Conservation (phyloP, 2,113 vertebrate genomes). For the Pao palembangensis region DNA sequence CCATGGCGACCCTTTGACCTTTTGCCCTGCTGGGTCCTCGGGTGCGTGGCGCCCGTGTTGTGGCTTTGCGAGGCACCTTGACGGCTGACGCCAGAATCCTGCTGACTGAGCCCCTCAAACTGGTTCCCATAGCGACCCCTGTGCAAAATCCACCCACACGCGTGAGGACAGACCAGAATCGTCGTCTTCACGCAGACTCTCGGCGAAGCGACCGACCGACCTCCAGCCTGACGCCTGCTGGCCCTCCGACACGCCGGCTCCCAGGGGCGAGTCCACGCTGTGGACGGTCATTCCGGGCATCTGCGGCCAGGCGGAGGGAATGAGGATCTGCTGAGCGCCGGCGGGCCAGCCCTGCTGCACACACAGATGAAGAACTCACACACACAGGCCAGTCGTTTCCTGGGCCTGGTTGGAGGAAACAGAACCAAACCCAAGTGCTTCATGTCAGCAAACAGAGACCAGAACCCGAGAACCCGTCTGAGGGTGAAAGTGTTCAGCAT, state of each 20-base stretch:
- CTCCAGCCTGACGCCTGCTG: constrained; percentile 89
- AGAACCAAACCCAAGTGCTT: no score
- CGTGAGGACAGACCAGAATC: not conserved
- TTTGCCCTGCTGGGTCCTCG: constrained; percentile 85
- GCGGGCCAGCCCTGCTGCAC: constrained; percentile 95
- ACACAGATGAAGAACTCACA: constrained; percentile 13
- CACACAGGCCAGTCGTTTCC: not conserved
- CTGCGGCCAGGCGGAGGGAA: constrained; percentile 97
- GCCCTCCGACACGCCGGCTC: constrained; percentile 80
- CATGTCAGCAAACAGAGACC: not conserved
- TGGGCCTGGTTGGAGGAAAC: no score
- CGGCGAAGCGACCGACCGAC: constrained; percentile 57
- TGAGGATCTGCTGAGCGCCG: constrained; percentile 93
- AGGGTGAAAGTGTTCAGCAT: no score
- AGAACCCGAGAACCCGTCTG: no score
- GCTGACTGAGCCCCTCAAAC: constrained; percentile 83
- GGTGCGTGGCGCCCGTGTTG: constrained; percentile 79
- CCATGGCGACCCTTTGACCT: constrained; percentile 82
- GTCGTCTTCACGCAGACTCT: not conserved
- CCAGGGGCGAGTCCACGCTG: constrained; percentile 79
- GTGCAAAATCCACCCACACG: not conserved
- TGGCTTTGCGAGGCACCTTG: constrained; percentile 82
- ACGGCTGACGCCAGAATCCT: constrained; percentile 82
- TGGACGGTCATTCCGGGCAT: constrained; percentile 92
- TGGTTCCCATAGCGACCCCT: constrained; percentile 86